phyloP scores from a whole-genome alignment of 2,797 vertebrate species.

The Hemibagrus guttatus region DNA sequence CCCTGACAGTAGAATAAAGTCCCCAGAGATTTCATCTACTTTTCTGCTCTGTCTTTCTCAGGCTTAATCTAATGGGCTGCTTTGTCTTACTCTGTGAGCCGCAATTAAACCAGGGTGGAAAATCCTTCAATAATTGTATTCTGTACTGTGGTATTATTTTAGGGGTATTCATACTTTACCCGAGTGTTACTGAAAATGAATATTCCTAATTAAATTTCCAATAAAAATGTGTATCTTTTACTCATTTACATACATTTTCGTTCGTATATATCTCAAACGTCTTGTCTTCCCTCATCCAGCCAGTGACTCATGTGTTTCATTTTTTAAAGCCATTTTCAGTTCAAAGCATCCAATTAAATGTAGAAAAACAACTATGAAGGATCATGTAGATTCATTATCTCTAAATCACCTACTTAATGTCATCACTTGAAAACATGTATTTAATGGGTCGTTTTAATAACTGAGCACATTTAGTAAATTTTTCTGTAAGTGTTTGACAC shows the following conservation, averaged over 20 bases:
- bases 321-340: not conserved
- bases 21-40: slow-evolving; percentile 11
- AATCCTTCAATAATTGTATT: not conserved
- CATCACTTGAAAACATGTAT: not conserved
- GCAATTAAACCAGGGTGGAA: not conserved
- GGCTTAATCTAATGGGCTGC: not conserved
- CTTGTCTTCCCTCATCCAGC: not conserved
- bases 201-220: not conserved
- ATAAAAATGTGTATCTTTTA: not conserved
- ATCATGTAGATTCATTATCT: not conserved
- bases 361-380: not conserved
- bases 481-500: not conserved
- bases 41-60: slow-evolving; percentile 8
- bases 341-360: not conserved
- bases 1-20: slow-evolving; percentile 16
- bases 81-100: slow-evolving; percentile 11
- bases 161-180: not conserved
- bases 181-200: not conserved
- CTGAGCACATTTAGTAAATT: not conserved
- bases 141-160: not conserved
- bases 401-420: not conserved
- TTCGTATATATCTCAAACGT: not conserved
- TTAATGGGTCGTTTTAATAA: not conserved
- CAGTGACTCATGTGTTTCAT: not conserved
- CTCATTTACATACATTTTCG: not conserved